phyloP scores from a whole-genome alignment of 2,113 vertebrate genomes.

The Peromyscus maniculatus region DNA sequence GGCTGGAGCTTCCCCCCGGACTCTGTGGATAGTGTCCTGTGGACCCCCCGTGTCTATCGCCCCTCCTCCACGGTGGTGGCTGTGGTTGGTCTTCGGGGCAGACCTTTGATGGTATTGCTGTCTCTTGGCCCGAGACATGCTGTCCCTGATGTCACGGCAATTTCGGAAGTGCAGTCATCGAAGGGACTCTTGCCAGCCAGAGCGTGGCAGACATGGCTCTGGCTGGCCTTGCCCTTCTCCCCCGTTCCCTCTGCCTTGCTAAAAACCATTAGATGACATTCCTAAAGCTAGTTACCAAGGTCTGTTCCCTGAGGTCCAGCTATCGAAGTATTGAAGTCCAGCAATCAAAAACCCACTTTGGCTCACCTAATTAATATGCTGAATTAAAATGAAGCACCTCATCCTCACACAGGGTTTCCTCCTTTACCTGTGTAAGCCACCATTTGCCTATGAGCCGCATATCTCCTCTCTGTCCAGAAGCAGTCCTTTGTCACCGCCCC shows the following conservation, averaged over 20 bases:
- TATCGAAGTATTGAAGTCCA: too few relatives aligned
- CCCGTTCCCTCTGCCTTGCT: neutral
- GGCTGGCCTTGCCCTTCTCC: neutral
- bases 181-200: neutral
- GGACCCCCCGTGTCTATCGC: neutral
- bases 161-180: accelerated
- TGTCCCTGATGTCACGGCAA: accelerated
- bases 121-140: too few relatives aligned
- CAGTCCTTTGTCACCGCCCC: neutral
- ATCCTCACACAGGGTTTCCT: neutral
- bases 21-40: neutral
- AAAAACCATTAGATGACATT: neutral
- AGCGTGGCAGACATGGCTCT: neutral
- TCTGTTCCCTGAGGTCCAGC: too few relatives aligned
- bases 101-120: too few relatives aligned
- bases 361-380: neutral
- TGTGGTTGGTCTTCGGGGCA: too few relatives aligned
- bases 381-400: neutral
- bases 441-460: neutral
- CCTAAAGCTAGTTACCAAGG: neutral
- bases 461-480: neutral
- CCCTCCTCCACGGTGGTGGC: accelerated
- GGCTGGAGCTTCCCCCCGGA: neutral
- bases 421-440: neutral
- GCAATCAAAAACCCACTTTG: neutral